Evolutionary conservation across 2,888 invertebrate species (phyloP), one percentile per base, ranked within the genome.

Genomic region (Lasioglossum marginatum): DNA sequence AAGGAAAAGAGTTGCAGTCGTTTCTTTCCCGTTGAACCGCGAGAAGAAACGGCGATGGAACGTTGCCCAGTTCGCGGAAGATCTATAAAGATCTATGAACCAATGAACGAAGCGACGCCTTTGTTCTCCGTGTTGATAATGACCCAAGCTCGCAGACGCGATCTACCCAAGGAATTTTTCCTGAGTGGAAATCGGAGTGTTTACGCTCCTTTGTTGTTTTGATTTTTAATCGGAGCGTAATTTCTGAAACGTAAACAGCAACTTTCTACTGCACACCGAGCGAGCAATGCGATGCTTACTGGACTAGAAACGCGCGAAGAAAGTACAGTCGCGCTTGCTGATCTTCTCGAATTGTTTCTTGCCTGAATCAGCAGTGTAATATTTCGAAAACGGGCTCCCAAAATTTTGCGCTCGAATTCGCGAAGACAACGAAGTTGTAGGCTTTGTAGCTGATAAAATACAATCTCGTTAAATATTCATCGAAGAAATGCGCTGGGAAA

Each of bases 181-280:
- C 52, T 31, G 48, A 43, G 43, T 43, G 16, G 34, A 70, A 84
- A 78, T 74, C 48, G 4, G 34, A 12, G 6, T 2, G 40, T 40
- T 57, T 27, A 16, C 23, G 66, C 31, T 73, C 71, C 77, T 70
- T 48, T 70, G 40, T 40, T 5, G 10, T 31, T 78, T 66, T 10
- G 66, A 19, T 78, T 43, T 70, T 63, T 75, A 78, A 84, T 84
- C 71, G 23, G n/a, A 27, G 43, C 45, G 43, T 85, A 85, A 76
- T 76, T 57, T 57, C 52, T 16, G 37, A 85, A 45, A 79, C 60
- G 73, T 77, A 80, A 85, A 80, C 85, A 77, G 23, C 5, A 66
- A 85, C 85, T 85, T 85, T 85, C 85, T 77, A 85, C 14, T 77
- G 48, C 86, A 85, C 74, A 85, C 80, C 52, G 63, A 23, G 52